Evolutionary conservation across 2,113 vertebrate species (phyloP).

Genomic region (Crotalus helleri): DNA sequence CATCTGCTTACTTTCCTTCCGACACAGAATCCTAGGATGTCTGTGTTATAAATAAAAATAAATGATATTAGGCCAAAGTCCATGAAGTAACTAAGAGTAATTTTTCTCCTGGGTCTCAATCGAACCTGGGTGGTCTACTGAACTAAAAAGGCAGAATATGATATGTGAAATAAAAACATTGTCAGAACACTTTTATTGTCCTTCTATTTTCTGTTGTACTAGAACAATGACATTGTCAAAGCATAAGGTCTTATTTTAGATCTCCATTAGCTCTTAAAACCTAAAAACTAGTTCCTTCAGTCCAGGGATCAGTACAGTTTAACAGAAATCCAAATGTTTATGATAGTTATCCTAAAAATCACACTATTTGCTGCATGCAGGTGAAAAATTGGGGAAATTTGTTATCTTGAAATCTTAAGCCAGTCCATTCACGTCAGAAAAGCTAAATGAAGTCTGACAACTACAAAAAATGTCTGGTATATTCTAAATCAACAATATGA

Average conservation of each 20-base stretch:
- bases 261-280: background rate
- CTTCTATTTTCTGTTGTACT: background rate
- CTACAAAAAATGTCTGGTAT: conserved; percentile 28
- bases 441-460: conserved; percentile 62
- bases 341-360: background rate
- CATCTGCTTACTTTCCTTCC: too few species aligned
- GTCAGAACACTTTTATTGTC: background rate
- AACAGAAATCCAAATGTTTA: background rate
- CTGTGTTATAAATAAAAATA: background rate
- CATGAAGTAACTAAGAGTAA: background rate
- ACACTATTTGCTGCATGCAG: background rate
- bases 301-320: background rate
- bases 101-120: background rate
- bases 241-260: too few species aligned
- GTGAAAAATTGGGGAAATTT: background rate
- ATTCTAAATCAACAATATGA: conserved; percentile 63
- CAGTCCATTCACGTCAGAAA: conserved; percentile 32
- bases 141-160: background rate
- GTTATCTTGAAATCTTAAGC: conserved; percentile 19
- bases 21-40: background rate
- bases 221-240: background rate
- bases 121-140: background rate
- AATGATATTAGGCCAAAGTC: background rate
- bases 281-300: background rate
- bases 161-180: background rate